These are phyloP conservation scores for Poecilia picta DNA, from an alignment of 2,797 vertebrate species.

Conservation along the genomic window DNA sequence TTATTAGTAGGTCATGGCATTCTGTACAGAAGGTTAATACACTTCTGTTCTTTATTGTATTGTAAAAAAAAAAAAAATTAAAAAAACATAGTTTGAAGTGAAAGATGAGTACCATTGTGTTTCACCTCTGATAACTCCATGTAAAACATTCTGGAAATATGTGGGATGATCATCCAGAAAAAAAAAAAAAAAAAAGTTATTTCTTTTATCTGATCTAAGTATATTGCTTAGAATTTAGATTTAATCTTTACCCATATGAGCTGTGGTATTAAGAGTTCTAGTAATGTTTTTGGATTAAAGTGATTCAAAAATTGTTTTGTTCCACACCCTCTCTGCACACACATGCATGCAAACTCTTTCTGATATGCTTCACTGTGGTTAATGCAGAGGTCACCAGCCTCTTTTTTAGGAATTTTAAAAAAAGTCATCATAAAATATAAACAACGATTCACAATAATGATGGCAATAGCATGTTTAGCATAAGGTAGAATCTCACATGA, in stretches of 20 bases:
- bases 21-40: conserved; percentile 62
- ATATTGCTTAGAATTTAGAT: conserved; percentile 1
- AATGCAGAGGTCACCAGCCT: conserved; percentile 78
- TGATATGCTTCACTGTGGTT: conserved; percentile 72
- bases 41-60: conserved; percentile 43
- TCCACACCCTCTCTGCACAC: conserved; percentile 29
- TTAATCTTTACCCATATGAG: conserved; percentile 11
- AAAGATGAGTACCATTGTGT: conserved; percentile 42
- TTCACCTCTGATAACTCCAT: conserved; percentile 30
- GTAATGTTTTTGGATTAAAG: conserved; percentile 58
- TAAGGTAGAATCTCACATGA: background rate
- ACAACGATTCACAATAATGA: background rate
- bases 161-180: background rate
- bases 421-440: background rate
- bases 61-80: conserved; percentile 27
- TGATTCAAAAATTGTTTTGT: conserved; percentile 71
- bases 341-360: conserved; percentile 25
- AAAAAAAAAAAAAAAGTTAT: too few relatives aligned
- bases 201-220: background rate
- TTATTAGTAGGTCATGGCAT: conserved; percentile 59
- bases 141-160: background rate
- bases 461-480: background rate
- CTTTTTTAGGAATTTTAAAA: background rate
- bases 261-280: background rate
- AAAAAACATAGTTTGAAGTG: conserved; percentile 34